Percentiles rank a stretch among this genome's conserved stretches.
These are phyloP conservation scores for Leptinotarsa lineolata DNA, from an alignment of 1,140 invertebrate genomes.

Conservation along the genomic window DNA sequence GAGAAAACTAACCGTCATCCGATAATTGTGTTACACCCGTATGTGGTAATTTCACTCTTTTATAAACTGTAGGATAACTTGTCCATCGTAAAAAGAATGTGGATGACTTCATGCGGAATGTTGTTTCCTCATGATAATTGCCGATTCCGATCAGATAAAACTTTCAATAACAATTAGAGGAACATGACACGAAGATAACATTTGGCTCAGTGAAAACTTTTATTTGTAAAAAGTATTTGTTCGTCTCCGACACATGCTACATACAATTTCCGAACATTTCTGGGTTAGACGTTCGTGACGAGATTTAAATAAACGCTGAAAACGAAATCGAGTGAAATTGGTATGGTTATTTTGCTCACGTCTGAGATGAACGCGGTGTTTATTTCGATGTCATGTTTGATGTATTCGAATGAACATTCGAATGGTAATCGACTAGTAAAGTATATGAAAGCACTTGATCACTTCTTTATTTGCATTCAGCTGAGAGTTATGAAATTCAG, in stretches of 20 bases:
- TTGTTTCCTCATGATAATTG: neutral
- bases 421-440: neutral
- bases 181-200: neutral
- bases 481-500: neutral
- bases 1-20: neutral
- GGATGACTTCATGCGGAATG: neutral
- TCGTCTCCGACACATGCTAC: neutral
- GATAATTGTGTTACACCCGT: neutral
- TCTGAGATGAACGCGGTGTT: neutral
- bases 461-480: neutral
- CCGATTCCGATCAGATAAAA: neutral
- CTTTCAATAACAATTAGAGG: neutral
- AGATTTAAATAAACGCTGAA: neutral
- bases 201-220: neutral
- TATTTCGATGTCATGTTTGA: neutral
- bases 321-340: constrained; percentile 2
- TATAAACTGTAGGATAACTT: neutral
- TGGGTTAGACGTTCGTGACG: constrained; percentile 2
- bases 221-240: neutral
- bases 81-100: neutral
- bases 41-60: neutral
- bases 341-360: neutral
- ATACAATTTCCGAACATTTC: constrained; percentile 1
- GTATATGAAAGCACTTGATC: neutral
- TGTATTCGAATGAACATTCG: neutral